Evolutionary conservation across 1,140 invertebrate species (phyloP).

Genomic region (Coenobita brevimanus): DNA sequence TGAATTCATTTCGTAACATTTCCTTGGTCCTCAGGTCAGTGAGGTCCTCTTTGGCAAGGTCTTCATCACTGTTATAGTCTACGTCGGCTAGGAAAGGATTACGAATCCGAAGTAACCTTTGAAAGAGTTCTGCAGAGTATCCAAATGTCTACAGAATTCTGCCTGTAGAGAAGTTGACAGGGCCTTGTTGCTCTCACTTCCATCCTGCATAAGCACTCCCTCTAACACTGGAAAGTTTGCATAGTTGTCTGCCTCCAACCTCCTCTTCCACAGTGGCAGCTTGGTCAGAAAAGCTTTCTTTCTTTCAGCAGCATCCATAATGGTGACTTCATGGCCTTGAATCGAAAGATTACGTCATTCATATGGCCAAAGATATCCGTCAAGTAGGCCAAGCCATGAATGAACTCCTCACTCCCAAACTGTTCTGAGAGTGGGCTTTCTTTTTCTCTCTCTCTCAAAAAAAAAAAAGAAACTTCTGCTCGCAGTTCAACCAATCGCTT

Average conservation of each 20-base stretch:
- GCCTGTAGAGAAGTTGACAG: slow-evolving; percentile 21
- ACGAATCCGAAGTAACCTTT: slow-evolving; percentile 16
- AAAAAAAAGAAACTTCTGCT: slow-evolving; percentile 10
- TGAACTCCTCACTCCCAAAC: no score
- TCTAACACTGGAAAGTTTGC: no score
- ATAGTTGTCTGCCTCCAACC: neutral
- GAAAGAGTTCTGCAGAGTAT: slow-evolving; percentile 20
- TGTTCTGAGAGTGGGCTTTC: neutral
- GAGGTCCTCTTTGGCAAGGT: slow-evolving; percentile 34
- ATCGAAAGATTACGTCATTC: slow-evolving; percentile 19
- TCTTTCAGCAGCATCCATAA: slow-evolving; percentile 1
- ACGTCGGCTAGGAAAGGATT: slow-evolving; percentile 32
- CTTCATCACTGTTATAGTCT: slow-evolving; percentile 24
- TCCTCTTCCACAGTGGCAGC: neutral
- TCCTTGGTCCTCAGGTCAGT: slow-evolving; percentile 47
- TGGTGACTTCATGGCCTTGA: slow-evolving; percentile 7
- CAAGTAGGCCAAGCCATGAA: slow-evolving; percentile 5
- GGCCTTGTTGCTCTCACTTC: slow-evolving; percentile 22
- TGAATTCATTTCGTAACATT: slow-evolving; percentile 43
- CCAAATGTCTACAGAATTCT: slow-evolving; percentile 45
- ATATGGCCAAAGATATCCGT: neutral
- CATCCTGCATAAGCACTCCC: slow-evolving; percentile 31
- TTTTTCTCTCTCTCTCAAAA: no score
- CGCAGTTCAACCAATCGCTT: slow-evolving; percentile 19
- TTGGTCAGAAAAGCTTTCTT: neutral